These are phyloP conservation scores for Rhynchomys soricoides DNA, from an alignment of 2,113 vertebrate genomes.

Conservation along the genomic window DNA sequence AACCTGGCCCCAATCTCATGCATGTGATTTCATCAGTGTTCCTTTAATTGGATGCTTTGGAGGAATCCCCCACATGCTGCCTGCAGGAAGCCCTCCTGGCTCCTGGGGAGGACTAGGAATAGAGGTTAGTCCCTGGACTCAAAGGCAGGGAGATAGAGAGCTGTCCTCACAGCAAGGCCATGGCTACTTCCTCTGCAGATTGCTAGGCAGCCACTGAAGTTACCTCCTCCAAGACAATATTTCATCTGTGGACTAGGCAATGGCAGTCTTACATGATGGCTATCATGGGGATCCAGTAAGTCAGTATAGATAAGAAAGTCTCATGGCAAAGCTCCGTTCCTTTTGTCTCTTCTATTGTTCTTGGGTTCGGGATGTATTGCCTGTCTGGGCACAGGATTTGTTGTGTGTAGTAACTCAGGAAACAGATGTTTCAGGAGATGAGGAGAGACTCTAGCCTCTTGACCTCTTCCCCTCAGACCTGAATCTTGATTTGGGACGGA, in stretches of 20 bases:
- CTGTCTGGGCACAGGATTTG: neutral
- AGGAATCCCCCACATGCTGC: neutral
- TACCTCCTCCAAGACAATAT: neutral
- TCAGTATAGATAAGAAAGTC: neutral
- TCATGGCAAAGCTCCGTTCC: neutral
- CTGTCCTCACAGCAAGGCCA: neutral
- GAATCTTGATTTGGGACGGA: neutral
- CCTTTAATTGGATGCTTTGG: neutral
- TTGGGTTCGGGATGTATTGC: neutral
- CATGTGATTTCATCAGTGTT: neutral
- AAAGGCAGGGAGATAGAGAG: neutral
- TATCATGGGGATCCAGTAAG: neutral
- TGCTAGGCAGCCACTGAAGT: neutral
- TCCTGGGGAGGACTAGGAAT: neutral
- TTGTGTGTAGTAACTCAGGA: neutral
- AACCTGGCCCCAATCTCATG: neutral
- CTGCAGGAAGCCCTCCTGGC: neutral
- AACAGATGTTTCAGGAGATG: neutral
- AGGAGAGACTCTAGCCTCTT: neutral
- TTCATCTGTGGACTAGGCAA: neutral
- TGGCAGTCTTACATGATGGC: neutral
- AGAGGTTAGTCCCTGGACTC: neutral
- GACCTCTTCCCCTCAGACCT: neutral
- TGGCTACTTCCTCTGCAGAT: neutral
- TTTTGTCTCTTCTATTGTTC: neutral